Base-by-base conservation (phyloP, 30 jellyfish, hydroid and myxozoan species). In the Turritopsis dohrnii region DNA sequence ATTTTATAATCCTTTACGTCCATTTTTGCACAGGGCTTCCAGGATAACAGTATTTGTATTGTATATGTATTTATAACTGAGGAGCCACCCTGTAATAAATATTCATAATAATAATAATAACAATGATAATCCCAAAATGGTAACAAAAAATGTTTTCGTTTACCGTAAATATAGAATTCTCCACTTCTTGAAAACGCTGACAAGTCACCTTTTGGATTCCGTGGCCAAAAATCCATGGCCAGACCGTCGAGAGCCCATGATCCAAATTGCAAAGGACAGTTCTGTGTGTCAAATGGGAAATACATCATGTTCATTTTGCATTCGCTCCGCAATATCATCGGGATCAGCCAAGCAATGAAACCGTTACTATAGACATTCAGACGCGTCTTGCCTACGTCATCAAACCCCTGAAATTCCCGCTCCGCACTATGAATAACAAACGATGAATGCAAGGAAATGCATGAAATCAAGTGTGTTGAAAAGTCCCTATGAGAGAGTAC, bases 171-270 rank as follows among this genome's bases (percentile, higher is more conserved):
- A 53, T 81, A 76, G 75, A 87, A 91, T 79, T 91, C 97, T 81
- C 97, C 96, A 74, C 95, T 91, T 54, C 87, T 83, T 1, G 96
- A 84, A 52, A 76, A 83, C 7, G 89, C 52, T 71, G 89, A 28
- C 23, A 87, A 72, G 80, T 91, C 97, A 1, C 97, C 97, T 1
- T 80, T 71, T n/a, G 80, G 85, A 9, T 84, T 69, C 22, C 79
- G 71, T 16, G 72, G 54, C 21, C 88, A 52, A 17, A 91, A 73
- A 93, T 91, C 87, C 71, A 91, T 84, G 1, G 87, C 89, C 21
- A 76, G 41, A 0, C 93, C 94, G 31, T 91, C 95, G 28, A 82
- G 84, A 66, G 97, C 97, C 97, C 97, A 91, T 28, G 97, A 87
- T 16, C 92, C 94, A 53, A 91, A 91, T 5, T 54, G 72, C 87